Evolutionary conservation across 2,797 vertebrate genomes (phyloP).

Genomic region (Fistularia tabacaria): DNA sequence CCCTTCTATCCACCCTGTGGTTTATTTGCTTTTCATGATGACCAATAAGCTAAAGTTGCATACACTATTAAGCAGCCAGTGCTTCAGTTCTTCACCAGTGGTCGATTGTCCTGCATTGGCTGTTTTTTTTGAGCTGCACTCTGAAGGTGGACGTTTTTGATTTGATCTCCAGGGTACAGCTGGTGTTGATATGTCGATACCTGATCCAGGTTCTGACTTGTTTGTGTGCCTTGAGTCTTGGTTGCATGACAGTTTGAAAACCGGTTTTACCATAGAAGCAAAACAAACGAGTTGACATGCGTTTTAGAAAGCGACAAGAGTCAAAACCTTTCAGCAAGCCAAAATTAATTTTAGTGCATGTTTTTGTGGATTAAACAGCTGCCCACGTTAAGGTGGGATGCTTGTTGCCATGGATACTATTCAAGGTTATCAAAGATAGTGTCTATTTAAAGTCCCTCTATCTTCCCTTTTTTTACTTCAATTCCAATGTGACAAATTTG

Average conservation of each 20-base stretch:
- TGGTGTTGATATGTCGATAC: background rate
- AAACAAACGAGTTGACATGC: too few species aligned
- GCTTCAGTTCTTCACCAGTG: too few species aligned
- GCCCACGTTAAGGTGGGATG: background rate
- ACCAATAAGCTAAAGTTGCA: too few species aligned
- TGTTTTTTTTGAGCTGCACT: too few species aligned
- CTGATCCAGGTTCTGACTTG: slow-evolving; percentile 9
- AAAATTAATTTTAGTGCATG: background rate
- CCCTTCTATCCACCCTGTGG: background rate
- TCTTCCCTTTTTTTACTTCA: background rate
- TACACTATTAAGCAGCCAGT: too few species aligned
- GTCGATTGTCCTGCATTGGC: too few species aligned
- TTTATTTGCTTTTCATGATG: too few species aligned
- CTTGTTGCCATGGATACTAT: slow-evolving; percentile 34
- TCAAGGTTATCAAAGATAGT: background rate
- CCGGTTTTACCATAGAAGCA: too few species aligned
- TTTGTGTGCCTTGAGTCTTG: slow-evolving; percentile 14
- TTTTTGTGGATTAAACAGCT: background rate
- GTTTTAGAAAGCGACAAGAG: background rate
- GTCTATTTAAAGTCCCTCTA: background rate
- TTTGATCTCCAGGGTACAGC: too few species aligned
- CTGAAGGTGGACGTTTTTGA: too few species aligned
- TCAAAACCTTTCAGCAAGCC: background rate
- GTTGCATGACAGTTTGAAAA: too few species aligned
- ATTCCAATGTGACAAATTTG: background rate